These are phyloP conservation scores for Fregetta grallaria DNA, from an alignment of 2,113 vertebrate species.

Conservation along the genomic window DNA sequence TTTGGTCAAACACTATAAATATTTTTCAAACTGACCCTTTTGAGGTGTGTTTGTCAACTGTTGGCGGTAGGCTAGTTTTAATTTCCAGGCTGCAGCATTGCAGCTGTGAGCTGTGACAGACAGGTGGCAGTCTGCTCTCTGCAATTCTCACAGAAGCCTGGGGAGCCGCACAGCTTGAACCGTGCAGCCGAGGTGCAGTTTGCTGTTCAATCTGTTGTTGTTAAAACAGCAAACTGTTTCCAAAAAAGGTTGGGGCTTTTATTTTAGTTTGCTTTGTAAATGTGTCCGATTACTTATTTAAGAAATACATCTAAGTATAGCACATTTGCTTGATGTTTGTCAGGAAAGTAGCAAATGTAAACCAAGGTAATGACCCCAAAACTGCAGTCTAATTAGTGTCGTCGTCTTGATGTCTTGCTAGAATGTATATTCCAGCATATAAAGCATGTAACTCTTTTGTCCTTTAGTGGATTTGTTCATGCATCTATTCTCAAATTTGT, in stretches of 20 bases:
- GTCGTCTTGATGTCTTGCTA: neutral
- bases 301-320: neutral
- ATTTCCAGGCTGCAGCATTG: conserved; percentile 9
- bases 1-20: neutral
- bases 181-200: neutral
- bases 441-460: neutral
- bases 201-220: neutral
- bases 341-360: neutral
- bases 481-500: neutral
- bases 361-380: neutral
- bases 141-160: neutral
- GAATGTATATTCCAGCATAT: neutral
- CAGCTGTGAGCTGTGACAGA: neutral
- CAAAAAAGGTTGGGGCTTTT: neutral
- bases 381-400: neutral
- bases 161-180: neutral
- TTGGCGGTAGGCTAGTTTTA: neutral
- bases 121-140: conserved; percentile 50
- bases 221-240: neutral
- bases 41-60: neutral
- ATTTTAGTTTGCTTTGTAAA: neutral
- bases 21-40: neutral
- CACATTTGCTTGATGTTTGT: neutral
- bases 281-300: neutral
- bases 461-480: neutral